Conservation (phyloP, 2,888 invertebrate species). For the Hydraecia micacea region DNA sequence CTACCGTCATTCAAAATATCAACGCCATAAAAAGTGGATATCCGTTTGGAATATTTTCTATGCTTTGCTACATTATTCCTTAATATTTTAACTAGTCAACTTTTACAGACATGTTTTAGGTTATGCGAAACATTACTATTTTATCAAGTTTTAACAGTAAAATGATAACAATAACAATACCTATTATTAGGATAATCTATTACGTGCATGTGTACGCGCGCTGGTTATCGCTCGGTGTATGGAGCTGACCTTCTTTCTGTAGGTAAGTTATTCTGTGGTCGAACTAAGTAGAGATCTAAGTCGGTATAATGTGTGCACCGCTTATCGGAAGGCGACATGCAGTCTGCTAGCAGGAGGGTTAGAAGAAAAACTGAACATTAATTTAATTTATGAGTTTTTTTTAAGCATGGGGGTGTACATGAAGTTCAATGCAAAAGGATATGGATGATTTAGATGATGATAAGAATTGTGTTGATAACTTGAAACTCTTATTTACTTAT, state of each 20-base stretch:
- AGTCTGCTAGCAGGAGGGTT: slow-evolving; percentile 68
- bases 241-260: slow-evolving; percentile 62
- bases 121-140: too few species aligned
- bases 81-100: too few species aligned
- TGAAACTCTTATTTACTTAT: too few species aligned
- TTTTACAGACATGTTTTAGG: too few species aligned
- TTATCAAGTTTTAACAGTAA: too few species aligned
- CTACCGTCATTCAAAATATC: too few species aligned
- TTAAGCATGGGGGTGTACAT: background rate
- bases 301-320: slow-evolving; percentile 84
- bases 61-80: too few species aligned
- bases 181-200: too few species aligned
- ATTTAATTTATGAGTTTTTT: background rate
- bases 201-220: background rate
- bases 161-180: too few species aligned
- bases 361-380: slow-evolving; percentile 39
- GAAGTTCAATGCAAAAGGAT: background rate
- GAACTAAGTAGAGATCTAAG: slow-evolving; percentile 73
- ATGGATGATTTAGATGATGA: background rate
- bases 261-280: slow-evolving; percentile 21
- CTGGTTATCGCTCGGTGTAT: background rate
- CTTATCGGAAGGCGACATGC: slow-evolving; percentile 84
- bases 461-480: too few species aligned
- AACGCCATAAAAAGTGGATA: too few species aligned
- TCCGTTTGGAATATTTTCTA: too few species aligned